These are phyloP conservation scores for Turnix velox DNA, from an alignment of 2,113 vertebrate species.

Conservation along the genomic window DNA sequence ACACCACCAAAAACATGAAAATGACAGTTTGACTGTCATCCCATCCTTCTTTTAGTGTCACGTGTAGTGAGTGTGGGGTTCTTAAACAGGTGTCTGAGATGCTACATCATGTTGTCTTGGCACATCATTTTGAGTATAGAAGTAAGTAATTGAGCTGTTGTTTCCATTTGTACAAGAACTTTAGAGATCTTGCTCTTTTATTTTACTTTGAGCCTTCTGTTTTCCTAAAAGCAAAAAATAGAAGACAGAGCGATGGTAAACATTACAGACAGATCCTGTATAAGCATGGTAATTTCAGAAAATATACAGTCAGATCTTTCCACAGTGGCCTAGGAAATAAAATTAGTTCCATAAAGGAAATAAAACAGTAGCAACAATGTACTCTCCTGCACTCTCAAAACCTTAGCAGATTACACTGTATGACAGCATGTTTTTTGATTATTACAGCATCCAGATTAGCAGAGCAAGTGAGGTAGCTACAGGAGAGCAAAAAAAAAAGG, in stretches of 20 bases:
- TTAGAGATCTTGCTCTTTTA: background rate
- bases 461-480: background rate
- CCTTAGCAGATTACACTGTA: background rate
- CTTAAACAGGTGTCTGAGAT: background rate
- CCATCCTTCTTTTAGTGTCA: background rate
- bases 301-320: background rate
- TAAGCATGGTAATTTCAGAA: background rate
- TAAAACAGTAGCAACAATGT: background rate
- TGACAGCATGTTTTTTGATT: background rate
- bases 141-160: background rate
- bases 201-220: background rate
- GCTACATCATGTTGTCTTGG: background rate
- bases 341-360: background rate
- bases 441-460: background rate
- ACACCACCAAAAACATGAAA: background rate
- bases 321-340: background rate
- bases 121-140: background rate
- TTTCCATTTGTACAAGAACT: background rate
- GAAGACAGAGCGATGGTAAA: background rate
- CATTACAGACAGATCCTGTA: background rate
- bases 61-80: background rate
- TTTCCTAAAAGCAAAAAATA: background rate
- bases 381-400: fast-evolving
- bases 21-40: background rate
- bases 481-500: background rate